Evolutionary conservation across 30 jellyfish, hydroid and myxozoan species (phyloP).

Genomic region (Aurelia sp.): DNA sequence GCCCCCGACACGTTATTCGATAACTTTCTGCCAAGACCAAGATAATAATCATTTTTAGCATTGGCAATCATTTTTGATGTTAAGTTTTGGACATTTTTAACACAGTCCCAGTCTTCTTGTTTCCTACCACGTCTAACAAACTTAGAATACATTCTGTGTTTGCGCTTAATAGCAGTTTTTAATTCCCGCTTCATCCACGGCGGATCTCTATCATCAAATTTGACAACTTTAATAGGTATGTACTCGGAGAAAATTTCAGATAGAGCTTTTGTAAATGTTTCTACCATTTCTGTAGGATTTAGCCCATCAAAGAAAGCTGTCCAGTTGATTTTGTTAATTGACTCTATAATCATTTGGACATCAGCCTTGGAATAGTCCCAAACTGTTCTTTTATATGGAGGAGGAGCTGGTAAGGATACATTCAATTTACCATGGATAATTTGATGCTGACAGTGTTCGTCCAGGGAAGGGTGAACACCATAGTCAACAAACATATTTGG

Average conservation of each 20-base stretch:
- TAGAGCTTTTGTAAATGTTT: too few species aligned
- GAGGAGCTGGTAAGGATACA: neutral
- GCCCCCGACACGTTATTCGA: conserved; percentile 43
- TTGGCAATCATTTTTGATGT: conserved; percentile 10
- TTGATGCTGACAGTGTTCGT: too few species aligned
- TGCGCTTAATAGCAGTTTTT: conserved; percentile 57
- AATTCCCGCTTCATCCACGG: conserved; percentile 64
- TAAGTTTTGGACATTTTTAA: neutral
- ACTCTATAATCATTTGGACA: conserved; percentile 4
- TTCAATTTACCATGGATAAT: neutral
- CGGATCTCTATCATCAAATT: conserved; percentile 55
- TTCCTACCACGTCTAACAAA: too few species aligned
- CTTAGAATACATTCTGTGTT: too few species aligned
- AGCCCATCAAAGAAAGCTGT: too few species aligned
- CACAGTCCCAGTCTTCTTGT: conserved; percentile 22
- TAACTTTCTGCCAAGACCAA: conserved; percentile 45
- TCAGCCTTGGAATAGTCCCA: conserved; percentile 26
- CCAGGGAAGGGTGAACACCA: too few species aligned
- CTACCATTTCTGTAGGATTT: too few species aligned
- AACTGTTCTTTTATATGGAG: neutral
- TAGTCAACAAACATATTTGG: too few species aligned
- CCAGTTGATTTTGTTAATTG: too few species aligned
- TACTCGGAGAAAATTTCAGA: too few species aligned
- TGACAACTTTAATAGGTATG: neutral
- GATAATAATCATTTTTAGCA: neutral